Percentiles rank a stretch among this genome's conserved stretches.
These are phyloP conservation scores for Balanococcus diminutus DNA, from an alignment of 2,888 invertebrate genomes.

Conservation along the genomic window DNA sequence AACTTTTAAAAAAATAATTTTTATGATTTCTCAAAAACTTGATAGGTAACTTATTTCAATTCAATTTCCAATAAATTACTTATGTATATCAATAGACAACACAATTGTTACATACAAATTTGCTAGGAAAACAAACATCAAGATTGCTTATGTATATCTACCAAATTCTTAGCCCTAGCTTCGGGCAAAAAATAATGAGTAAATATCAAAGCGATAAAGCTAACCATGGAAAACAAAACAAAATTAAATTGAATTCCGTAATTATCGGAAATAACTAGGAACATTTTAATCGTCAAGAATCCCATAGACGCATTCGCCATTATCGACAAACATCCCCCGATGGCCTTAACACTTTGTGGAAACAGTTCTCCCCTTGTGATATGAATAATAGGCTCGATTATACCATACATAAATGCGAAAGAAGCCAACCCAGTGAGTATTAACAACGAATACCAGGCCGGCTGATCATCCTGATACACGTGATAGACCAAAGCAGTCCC, in stretches of 20 bases:
- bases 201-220: neutral
- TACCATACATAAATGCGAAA: neutral
- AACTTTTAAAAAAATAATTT: no score
- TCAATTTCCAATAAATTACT: no score
- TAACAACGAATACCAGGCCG: neutral
- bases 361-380: slow-evolving; percentile 28
- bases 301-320: neutral
- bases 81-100: no score
- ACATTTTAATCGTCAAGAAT: slow-evolving; percentile 1
- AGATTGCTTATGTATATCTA: neutral
- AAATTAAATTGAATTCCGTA: slow-evolving; percentile 40
- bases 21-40: no score
- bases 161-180: neutral
- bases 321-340: neutral
- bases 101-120: no score
- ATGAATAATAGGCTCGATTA: neutral
- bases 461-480: neutral
- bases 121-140: no score
- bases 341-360: slow-evolving; percentile 25
- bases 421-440: neutral
- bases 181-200: slow-evolving; percentile 16
- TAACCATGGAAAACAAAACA: neutral
- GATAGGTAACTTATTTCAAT: no score
- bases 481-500: slow-evolving; percentile 55
- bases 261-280: neutral